Percentiles rank a stretch among this genome's conserved stretches.
phyloP scores from a whole-genome alignment of 2,113 vertebrate genomes.

The Oriolus oriolus region DNA sequence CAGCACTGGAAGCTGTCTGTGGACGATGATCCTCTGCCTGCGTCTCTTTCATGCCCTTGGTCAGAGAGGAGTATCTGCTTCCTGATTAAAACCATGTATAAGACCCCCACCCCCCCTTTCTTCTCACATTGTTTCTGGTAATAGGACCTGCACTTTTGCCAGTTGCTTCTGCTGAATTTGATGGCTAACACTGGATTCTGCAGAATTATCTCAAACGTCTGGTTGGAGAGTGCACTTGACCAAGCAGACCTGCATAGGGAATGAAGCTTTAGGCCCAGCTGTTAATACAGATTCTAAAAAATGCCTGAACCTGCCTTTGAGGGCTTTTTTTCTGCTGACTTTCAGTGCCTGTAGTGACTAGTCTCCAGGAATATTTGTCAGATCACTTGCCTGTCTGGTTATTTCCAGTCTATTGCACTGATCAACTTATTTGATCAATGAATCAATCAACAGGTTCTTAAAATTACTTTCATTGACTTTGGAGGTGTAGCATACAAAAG shows the following conservation, averaged over 20 bases:
- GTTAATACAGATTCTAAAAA: background rate
- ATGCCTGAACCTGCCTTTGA: background rate
- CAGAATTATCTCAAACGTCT: background rate
- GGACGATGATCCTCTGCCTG: background rate
- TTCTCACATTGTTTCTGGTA: background rate
- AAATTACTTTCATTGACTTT: constrained; percentile 19
- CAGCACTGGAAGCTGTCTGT: background rate
- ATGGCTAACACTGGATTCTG: background rate
- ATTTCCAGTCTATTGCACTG: background rate
- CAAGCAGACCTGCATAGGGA: background rate
- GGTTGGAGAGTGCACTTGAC: background rate
- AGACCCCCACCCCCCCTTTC: background rate
- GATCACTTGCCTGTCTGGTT: background rate
- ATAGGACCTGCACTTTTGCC: background rate
- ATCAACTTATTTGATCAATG: constrained; percentile 26
- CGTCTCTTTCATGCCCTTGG: background rate
- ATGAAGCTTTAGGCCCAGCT: background rate
- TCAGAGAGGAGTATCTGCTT: background rate
- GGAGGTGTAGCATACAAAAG: background rate
- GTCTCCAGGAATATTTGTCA: background rate
- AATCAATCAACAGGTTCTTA: constrained; percentile 36
- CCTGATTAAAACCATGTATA: background rate
- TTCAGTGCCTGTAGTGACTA: background rate
- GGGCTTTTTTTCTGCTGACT: background rate
- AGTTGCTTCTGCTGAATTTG: background rate